Evolutionary conservation across 2,113 vertebrate genomes (phyloP).

Genomic region (Agelaius tricolor): DNA sequence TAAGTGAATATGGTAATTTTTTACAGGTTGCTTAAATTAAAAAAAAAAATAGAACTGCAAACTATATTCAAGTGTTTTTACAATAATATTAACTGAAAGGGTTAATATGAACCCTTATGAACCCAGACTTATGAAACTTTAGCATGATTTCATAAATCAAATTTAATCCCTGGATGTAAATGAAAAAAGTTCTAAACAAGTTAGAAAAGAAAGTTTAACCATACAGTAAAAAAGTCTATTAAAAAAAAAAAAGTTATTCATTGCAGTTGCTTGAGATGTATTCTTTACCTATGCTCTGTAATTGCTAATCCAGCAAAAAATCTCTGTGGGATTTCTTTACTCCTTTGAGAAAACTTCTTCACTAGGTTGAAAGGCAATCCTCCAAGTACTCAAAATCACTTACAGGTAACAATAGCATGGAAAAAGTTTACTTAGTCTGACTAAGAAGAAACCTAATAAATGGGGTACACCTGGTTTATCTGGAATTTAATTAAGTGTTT

Average conservation of each 20-base stretch:
- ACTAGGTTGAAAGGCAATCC: not conserved
- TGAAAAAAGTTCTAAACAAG: not conserved
- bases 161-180: not conserved
- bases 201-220: not conserved
- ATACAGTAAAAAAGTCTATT: not conserved
- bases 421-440: not conserved
- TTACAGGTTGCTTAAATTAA: not conserved
- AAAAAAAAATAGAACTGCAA: not conserved
- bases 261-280: not conserved
- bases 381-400: constrained; percentile 30
- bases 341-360: constrained; percentile 14
- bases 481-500: not conserved
- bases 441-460: not conserved
- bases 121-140: not conserved
- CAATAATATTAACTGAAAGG: not conserved
- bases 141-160: not conserved
- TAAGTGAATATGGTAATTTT: not conserved
- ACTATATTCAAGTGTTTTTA: not conserved
- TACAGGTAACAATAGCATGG: not conserved
- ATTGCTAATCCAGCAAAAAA: constrained; percentile 4
- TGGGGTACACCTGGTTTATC: not conserved
- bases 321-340: not conserved
- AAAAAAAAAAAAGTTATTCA: not conserved
- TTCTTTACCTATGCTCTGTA: not conserved
- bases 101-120: no score